Conservation (phyloP, 2,888 invertebrate genomes). For the Trachelus iudaicus region DNA sequence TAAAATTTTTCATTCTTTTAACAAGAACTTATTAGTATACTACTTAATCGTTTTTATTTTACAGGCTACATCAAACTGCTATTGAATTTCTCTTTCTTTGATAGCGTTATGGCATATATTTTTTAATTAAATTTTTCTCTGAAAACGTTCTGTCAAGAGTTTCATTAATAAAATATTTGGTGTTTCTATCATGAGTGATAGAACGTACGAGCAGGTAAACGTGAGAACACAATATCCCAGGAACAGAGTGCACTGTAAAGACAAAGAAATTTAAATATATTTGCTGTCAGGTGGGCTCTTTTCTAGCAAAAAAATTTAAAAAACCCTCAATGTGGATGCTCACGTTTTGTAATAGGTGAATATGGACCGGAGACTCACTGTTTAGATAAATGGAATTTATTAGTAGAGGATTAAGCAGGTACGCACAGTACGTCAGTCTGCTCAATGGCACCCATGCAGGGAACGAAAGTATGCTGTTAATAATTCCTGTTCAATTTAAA, state of each 20-base stretch:
- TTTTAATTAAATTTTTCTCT: not conserved
- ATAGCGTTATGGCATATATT: not conserved
- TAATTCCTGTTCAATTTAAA: conserved; percentile 53
- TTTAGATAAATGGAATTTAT: conserved; percentile 66
- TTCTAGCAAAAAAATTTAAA: not conserved
- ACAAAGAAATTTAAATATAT: conserved; percentile 12
- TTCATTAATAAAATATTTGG: conserved; percentile 62
- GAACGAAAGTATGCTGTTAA: conserved; percentile 62
- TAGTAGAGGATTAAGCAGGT: conserved; percentile 71
- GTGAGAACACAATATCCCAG: conserved; percentile 52
- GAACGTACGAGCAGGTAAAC: conserved; percentile 56
- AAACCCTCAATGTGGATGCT: conserved; percentile 29
- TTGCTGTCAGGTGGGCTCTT: not conserved
- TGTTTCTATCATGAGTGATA: conserved; percentile 62
- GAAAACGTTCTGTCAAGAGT: conserved; percentile 16
- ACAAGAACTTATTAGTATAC: not conserved
- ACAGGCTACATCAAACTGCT: not conserved
- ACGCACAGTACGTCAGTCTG: conserved; percentile 71
- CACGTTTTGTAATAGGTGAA: conserved; percentile 60
- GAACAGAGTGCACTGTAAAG: conserved; percentile 49
- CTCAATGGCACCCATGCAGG: conserved; percentile 65
- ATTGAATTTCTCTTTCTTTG: not conserved
- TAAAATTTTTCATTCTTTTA: not conserved
- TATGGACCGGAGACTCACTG: conserved; percentile 49
- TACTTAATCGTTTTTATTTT: not conserved